Conservation (phyloP, 2,888 invertebrate genomes). For the Cheilosia pagana region DNA sequence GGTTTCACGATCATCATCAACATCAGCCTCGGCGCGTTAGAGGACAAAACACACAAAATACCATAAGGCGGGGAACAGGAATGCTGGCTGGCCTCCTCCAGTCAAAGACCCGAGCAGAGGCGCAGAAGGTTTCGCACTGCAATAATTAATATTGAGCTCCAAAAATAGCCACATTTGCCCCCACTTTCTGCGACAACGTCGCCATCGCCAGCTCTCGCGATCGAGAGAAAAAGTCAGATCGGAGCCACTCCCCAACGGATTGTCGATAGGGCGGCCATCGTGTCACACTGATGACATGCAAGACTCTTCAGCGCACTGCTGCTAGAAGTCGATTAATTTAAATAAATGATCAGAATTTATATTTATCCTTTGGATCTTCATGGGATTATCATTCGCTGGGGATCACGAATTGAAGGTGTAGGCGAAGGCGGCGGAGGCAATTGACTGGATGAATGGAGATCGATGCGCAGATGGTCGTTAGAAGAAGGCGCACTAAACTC, state of each 20-base stretch:
- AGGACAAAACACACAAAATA: constrained; percentile 61
- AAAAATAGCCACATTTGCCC: constrained; percentile 70
- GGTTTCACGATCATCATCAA: constrained; percentile 69
- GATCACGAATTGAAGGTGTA: constrained; percentile 11
- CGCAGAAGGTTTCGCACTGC: constrained; percentile 63
- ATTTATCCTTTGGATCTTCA: constrained; percentile 70
- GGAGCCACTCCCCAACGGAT: constrained; percentile 60
- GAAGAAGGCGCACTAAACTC: constrained; percentile 35
- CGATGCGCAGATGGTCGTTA: constrained; percentile 48
- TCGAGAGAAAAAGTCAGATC: constrained; percentile 36
- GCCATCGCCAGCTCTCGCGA: constrained; percentile 9
- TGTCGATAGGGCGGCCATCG: constrained; percentile 35
- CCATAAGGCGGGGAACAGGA: constrained; percentile 34
- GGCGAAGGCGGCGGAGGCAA: constrained; percentile 35
- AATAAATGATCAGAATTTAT: constrained; percentile 74
- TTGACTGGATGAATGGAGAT: constrained; percentile 38
- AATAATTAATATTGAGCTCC: constrained; percentile 75
- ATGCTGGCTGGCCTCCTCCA: constrained; percentile 53
- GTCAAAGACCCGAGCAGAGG: constrained; percentile 66
- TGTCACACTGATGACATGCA: constrained; percentile 73
- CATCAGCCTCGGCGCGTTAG: constrained; percentile 50
- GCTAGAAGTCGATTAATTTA: constrained; percentile 69
- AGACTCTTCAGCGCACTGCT: constrained; percentile 41
- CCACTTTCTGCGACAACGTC: constrained; percentile 52
- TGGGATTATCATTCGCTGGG: constrained; percentile 48